These are phyloP conservation scores for Natrix natrix DNA, from an alignment of 2,797 vertebrate species.

Conservation along the genomic window DNA sequence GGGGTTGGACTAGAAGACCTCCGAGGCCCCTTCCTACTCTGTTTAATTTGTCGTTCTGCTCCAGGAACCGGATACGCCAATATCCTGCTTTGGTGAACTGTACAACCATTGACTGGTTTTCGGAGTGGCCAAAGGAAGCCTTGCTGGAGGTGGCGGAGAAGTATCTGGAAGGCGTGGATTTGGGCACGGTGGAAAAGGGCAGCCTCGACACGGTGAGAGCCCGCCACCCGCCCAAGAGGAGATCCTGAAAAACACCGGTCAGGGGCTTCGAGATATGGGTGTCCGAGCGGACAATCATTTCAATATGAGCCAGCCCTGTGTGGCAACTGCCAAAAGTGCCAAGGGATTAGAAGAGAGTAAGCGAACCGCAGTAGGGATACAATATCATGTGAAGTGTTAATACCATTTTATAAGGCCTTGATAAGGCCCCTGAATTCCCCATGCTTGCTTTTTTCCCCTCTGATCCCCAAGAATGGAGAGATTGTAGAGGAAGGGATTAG, in stretches of 20 bases:
- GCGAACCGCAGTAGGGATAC: too few relatives aligned
- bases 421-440: too few relatives aligned
- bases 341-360: too few relatives aligned
- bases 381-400: too few relatives aligned
- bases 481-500: too few relatives aligned
- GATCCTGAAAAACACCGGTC: fast-evolving
- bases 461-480: too few relatives aligned
- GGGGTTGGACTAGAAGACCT: not conserved
- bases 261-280: not conserved
- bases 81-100: conserved; percentile 90
- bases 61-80: conserved; percentile 83
- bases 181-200: conserved; percentile 69
- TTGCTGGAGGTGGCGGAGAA: conserved; percentile 88
- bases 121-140: conserved; percentile 86
- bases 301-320: not conserved
- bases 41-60: not conserved
- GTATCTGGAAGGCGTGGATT: conserved; percentile 76
- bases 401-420: too few relatives aligned
- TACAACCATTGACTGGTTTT: conserved; percentile 91
- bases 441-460: too few relatives aligned
- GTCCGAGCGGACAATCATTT: not conserved
- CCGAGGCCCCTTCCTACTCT: not conserved
- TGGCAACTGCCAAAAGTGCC: too few relatives aligned
- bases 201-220: conserved; percentile 74
- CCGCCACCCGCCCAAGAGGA: fast-evolving